Evolutionary conservation across 2,113 vertebrate species (phyloP), one percentile per base, ranked within the genome.

Genomic region (Campylomormyrus numenius): DNA sequence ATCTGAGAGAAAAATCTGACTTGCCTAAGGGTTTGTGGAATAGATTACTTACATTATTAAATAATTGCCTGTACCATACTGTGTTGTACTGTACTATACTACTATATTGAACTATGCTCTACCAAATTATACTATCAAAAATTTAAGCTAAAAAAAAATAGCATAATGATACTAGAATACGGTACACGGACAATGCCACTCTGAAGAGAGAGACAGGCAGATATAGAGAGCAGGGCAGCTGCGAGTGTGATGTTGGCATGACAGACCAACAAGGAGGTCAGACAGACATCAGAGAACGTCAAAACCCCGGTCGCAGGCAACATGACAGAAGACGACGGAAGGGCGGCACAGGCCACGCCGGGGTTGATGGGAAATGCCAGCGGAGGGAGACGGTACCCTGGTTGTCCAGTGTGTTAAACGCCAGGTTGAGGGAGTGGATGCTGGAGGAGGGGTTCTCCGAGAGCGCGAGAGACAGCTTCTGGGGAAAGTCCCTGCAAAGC

Each of bases 331-430:
- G 1, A n/a, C 13, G 35, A n/a, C 15, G 35, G 56, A 49, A 1
- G 19, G 17, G 39, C 19, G 35, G 49, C 46, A n/a, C 21, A 15
- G 27, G n/a, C 21, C 85, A 46, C 15, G 21, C 31, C 9, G 15
- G 52, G 74, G 45, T 21, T n/a, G 48, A 21, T 17, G 53, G 39
- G 50, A 39, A 88, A 84, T 85, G 77, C 0, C 39, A 85, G 27
- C 49, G n/a, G 89, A 84, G 91, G 62, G 49, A 50, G 31, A 74
- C 35, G 6, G 13, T 95, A 98, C 97, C 97, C 96, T 97, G 97
- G 96, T 97, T 97, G 93, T 98, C 97, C 88, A 98, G 94, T 0
- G 97, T 96, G 95, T 98, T 98, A 93, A 97, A 96, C 91, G 97
- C 96, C 93, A 98, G 95, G 95, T 96, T 97, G 93, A 98, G 96